These are phyloP conservation scores for Rhabdomys pumilio DNA, from an alignment of 2,797 vertebrate genomes.

Conservation along the genomic window DNA sequence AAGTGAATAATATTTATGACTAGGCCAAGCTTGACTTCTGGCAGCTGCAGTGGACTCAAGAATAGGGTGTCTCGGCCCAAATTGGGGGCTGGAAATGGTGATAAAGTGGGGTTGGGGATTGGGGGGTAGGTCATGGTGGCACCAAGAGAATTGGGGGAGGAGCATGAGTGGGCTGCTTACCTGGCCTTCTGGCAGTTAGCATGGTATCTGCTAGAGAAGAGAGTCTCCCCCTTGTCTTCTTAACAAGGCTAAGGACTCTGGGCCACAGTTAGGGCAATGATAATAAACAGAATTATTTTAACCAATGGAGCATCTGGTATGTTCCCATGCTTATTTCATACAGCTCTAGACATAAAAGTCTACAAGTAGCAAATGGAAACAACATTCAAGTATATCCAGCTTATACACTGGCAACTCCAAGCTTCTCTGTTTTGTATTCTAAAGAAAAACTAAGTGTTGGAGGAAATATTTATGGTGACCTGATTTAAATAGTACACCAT, in stretches of 20 bases:
- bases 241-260: background rate
- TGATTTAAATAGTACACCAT: background rate
- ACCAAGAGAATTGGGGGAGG: too few species aligned
- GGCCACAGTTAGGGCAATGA: background rate
- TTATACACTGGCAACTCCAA: background rate
- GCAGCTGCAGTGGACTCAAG: background rate
- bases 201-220: background rate
- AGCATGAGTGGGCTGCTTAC: background rate
- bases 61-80: background rate
- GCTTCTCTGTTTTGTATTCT: background rate
- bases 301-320: background rate
- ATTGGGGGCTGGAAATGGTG: background rate
- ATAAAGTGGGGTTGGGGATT: background rate
- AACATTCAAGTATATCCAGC: background rate
- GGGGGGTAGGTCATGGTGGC: background rate
- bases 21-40: background rate
- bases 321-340: background rate
- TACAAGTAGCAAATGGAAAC: background rate
- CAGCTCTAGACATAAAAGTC: background rate
- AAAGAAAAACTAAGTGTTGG: background rate
- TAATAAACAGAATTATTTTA: background rate
- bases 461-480: background rate
- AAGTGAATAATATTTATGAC: background rate
- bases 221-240: background rate
- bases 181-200: background rate